These are phyloP conservation scores for Peromyscus californicus DNA, from an alignment of 2,113 vertebrate species.

Conservation along the genomic window DNA sequence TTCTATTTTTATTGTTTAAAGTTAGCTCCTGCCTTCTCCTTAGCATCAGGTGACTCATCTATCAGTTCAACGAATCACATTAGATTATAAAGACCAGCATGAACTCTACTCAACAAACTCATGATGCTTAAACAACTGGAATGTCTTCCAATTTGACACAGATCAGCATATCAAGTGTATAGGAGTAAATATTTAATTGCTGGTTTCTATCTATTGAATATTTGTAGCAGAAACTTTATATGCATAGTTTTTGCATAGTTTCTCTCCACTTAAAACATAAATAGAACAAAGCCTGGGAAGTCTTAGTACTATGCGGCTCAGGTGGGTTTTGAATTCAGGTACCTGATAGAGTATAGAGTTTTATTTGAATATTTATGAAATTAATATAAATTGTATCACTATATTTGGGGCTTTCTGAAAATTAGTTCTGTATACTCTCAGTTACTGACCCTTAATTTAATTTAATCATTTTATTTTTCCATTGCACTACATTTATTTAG, in stretches of 20 bases:
- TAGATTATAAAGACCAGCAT: conserved; percentile 42
- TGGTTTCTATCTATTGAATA: conserved; percentile 4
- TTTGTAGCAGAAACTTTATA: background rate
- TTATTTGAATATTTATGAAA: conserved; percentile 13
- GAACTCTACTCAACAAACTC: background rate
- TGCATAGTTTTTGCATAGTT: background rate
- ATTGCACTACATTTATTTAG: background rate
- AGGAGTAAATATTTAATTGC: conserved; percentile 4
- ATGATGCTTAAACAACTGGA: conserved; percentile 35
- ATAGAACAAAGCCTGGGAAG: background rate
- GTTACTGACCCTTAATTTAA: background rate
- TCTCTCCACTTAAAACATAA: background rate
- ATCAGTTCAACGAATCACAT: background rate
- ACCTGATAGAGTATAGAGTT: background rate
- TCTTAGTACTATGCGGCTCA: background rate
- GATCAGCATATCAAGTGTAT: background rate
- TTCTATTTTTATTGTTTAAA: conserved; percentile 65
- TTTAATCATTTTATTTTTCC: background rate
- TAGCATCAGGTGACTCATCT: conserved; percentile 48
- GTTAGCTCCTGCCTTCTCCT: background rate
- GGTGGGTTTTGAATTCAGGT: background rate
- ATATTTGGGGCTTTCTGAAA: background rate
- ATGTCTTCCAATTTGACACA: conserved; percentile 54
- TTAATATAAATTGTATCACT: background rate
- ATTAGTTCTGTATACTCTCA: background rate